Conservation (phyloP, 1,140 invertebrate species). For the Amphibalanus amphitrite region DNA sequence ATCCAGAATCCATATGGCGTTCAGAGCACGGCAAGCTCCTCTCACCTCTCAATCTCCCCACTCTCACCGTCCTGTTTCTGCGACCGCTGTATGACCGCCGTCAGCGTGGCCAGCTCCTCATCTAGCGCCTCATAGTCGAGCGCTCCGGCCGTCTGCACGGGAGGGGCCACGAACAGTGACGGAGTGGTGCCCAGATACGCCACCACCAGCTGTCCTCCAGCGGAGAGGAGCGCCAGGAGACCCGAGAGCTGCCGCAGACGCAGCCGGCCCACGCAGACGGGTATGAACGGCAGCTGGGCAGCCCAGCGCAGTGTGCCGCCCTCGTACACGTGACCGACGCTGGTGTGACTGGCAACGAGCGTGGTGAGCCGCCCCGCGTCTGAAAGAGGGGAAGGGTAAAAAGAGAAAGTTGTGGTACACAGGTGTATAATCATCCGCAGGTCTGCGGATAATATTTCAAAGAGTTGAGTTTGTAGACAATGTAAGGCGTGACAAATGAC, state of each 20-base stretch:
- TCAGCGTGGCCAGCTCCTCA: conserved; percentile 42
- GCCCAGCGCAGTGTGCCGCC: conserved; percentile 65
- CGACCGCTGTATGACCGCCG: conserved; percentile 33
- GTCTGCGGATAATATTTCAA: too few relatives aligned
- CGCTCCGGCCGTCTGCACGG: conserved; percentile 36
- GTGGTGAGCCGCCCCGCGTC: too few relatives aligned
- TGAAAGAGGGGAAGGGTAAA: too few relatives aligned
- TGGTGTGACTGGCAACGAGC: conserved; percentile 44
- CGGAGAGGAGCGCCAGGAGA: conserved; percentile 48
- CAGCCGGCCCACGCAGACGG: conserved; percentile 39
- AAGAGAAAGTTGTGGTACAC: too few relatives aligned
- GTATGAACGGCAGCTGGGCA: conserved; percentile 52
- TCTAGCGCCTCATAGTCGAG: conserved; percentile 50
- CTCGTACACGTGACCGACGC: conserved; percentile 55
- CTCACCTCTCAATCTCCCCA: conserved; percentile 17
- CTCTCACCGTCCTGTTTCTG: conserved; percentile 25
- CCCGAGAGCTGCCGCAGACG: conserved; percentile 43
- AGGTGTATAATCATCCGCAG: too few relatives aligned
- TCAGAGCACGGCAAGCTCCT: conserved; percentile 20
- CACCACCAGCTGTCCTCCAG: conserved; percentile 48
- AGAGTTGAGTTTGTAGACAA: too few relatives aligned
- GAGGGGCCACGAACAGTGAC: conserved; percentile 53
- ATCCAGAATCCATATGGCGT: too few relatives aligned
- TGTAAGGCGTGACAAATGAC: too few relatives aligned
- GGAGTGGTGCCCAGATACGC: conserved; percentile 74